Evolutionary conservation across 2,113 vertebrate species (phyloP).

Genomic region (Corvus cornix): DNA sequence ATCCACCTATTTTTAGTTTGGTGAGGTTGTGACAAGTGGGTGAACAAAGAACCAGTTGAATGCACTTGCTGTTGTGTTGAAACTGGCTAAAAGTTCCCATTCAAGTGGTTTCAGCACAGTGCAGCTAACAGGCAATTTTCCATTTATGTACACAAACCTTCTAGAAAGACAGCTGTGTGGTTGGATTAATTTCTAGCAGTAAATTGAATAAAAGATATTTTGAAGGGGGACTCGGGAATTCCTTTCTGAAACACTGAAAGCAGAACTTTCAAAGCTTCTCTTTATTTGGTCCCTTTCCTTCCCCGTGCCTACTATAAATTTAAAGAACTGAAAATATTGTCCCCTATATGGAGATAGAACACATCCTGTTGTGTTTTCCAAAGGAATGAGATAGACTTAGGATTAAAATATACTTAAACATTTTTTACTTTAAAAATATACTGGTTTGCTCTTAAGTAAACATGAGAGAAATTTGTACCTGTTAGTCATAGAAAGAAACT

Average conservation of each 20-base stretch:
- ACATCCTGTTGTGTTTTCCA: not conserved
- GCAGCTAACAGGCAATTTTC: conserved; percentile 62
- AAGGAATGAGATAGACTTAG: not conserved
- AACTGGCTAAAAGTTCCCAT: conserved; percentile 57
- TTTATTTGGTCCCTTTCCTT: not conserved
- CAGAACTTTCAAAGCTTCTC: conserved; percentile 26
- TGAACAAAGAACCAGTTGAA: conserved; percentile 67
- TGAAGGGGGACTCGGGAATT: conserved; percentile 35
- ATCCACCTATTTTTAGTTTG: conserved; percentile 65
- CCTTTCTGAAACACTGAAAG: conserved; percentile 44
- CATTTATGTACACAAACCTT: conserved; percentile 65
- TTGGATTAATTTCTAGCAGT: conserved; percentile 59
- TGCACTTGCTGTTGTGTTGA: conserved; percentile 61
- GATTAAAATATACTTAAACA: not conserved
- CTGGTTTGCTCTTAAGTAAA: not conserved
- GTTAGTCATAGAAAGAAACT: not conserved
- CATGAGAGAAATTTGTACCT: not conserved
- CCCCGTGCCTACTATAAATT: not conserved
- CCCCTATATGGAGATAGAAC: not conserved
- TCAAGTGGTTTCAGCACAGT: conserved; percentile 53
- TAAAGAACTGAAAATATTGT: conserved; percentile 41
- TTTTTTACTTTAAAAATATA: not conserved
- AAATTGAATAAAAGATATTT: conserved; percentile 57
- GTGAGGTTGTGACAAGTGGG: conserved; percentile 56
- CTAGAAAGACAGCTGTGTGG: conserved; percentile 60